These are phyloP conservation scores for Tympanoctomys barrerae DNA, from an alignment of 2,797 vertebrate genomes.

Conservation along the genomic window DNA sequence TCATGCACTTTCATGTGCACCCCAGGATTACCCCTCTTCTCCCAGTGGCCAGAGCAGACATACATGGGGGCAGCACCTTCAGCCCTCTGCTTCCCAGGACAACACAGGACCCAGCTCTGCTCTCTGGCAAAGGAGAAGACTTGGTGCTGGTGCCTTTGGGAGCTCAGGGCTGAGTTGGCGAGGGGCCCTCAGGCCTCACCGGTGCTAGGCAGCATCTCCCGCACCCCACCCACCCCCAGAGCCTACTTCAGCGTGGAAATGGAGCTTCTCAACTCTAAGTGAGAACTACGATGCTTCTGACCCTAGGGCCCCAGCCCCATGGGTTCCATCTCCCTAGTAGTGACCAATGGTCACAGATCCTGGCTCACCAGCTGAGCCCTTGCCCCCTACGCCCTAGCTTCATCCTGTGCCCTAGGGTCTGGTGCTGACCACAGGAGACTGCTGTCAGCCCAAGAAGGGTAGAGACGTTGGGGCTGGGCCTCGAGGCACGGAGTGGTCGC, in stretches of 20 bases:
- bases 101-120: not conserved
- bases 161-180: not conserved
- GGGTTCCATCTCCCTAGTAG: not conserved
- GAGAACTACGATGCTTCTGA: not conserved
- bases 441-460: not conserved
- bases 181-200: not conserved
- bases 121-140: not conserved
- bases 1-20: not conserved
- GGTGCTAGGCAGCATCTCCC: not conserved
- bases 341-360: not conserved
- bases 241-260: constrained; percentile 13
- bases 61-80: not conserved
- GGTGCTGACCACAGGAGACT: not conserved
- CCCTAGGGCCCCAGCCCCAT: not conserved
- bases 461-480: not conserved
- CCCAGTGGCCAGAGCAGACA: not conserved
- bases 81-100: not conserved
- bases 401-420: not conserved
- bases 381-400: not conserved
- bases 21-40: not conserved
- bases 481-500: not conserved
- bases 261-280: not conserved
- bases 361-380: not conserved
- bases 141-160: accelerated
- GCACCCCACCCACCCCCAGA: not conserved